These are phyloP conservation scores for Petromus typicus DNA, from an alignment of 2,113 vertebrate genomes.

Conservation along the genomic window DNA sequence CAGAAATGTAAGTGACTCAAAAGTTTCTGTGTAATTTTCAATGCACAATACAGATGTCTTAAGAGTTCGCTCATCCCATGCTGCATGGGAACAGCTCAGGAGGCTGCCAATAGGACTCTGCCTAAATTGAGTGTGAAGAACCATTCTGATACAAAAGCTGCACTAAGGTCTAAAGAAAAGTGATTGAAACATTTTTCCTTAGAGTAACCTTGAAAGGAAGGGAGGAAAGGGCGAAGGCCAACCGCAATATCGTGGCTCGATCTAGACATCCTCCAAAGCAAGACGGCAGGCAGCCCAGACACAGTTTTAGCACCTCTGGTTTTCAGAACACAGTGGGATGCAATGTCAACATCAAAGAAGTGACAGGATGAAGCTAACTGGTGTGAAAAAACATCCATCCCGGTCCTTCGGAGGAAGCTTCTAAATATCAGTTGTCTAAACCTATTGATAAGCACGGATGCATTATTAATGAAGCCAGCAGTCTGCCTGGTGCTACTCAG, in stretches of 20 bases:
- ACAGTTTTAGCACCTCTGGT: slow-evolving; percentile 84
- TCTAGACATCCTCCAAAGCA: slow-evolving; percentile 80
- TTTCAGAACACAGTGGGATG: slow-evolving; percentile 88
- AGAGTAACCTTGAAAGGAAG: slow-evolving; percentile 48
- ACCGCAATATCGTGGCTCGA: slow-evolving; percentile 44
- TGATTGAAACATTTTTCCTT: slow-evolving; percentile 55
- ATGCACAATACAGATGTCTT: not conserved
- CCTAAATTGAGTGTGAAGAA: not conserved
- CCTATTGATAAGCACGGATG: slow-evolving; percentile 92
- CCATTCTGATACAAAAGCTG: not conserved
- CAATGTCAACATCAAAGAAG: slow-evolving; percentile 91
- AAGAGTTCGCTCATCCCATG: not conserved
- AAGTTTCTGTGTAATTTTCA: not conserved
- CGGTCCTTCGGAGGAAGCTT: slow-evolving; percentile 88
- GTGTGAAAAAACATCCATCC: slow-evolving; percentile 82
- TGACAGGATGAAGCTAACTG: slow-evolving; percentile 90
- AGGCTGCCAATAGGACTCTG: not conserved
- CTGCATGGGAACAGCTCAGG: not conserved
- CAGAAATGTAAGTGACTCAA: not conserved
- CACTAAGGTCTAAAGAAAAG: slow-evolving; percentile 57
- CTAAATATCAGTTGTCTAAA: slow-evolving; percentile 94
- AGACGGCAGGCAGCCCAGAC: slow-evolving; percentile 78
- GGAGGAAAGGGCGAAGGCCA: slow-evolving; percentile 26
- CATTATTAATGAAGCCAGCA: slow-evolving; percentile 93
- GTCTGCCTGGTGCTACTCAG: slow-evolving; percentile 90